Evolutionary conservation across 2,797 vertebrate genomes (phyloP), one percentile per base, ranked within the genome.

Genomic region (Oreortyx pictus): DNA sequence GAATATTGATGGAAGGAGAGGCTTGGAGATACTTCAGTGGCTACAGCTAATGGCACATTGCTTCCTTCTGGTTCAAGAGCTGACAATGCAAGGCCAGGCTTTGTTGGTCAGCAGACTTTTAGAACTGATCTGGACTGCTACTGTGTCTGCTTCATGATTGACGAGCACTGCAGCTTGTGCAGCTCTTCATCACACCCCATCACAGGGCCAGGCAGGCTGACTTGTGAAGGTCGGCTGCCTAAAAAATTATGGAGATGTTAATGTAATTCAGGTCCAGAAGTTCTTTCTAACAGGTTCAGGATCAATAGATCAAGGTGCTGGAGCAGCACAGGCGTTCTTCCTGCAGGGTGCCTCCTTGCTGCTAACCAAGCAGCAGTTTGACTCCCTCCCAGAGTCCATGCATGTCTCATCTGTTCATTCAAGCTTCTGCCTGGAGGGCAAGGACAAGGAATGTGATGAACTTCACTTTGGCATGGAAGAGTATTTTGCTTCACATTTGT

Each of bases 401-500:
- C 22, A 0, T 74, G 73, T 86, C 94, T 92, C 92, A 89, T 94
- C 85, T 82, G 57, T 82, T 89, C 25, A 3, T 77, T 93, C 60
- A 91, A 68, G 80, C 67, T 94, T 92, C 66, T 92, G 92, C 96
- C 94, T 87, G 81, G 86, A 92, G 95, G 91, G 92, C 82, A 86
- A 91, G 78, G 86, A 88, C 84, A 84, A 95, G 82, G 95, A 96
- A 96, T 95, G 93, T 62, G 61, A 83, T 95, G 83, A 92, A 95
- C 86, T 93, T 73, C 86, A 77, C 49, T 72, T 89, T 95, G 93
- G 92, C 82, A 52, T 78, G 46, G 79, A 86, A 95, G 61, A 83
- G 44, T 92, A 94, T 95, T 97, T 94, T 95, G 88, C 86, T 96
- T 91, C 80, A 10, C 86, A 33, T 95, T 95, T 95, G 94, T 96